Percentiles rank a stretch among this genome's conserved stretches.
These are phyloP conservation scores for Ranitomeya variabilis DNA, from an alignment of 2,113 vertebrate genomes.

Conservation along the genomic window DNA sequence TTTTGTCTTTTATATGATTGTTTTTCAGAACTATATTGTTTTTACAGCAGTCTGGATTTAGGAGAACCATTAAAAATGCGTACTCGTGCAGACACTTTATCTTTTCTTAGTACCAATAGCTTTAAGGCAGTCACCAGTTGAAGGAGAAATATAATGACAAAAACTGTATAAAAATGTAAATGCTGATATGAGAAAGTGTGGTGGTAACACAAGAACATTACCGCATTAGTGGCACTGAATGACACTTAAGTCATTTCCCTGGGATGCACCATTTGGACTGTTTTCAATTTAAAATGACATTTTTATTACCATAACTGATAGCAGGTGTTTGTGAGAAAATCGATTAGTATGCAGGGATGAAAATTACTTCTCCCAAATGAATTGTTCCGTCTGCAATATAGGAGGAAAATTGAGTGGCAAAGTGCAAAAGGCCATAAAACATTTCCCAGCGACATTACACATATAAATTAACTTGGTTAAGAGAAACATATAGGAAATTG, in stretches of 20 bases:
- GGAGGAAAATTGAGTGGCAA: constrained; percentile 74
- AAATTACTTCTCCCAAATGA: constrained; percentile 84
- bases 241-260: constrained; percentile 83
- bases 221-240: constrained; percentile 77
- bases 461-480: constrained; percentile 71
- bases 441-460: constrained; percentile 70
- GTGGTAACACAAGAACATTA: constrained; percentile 73
- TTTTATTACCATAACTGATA: constrained; percentile 85
- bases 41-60: constrained; percentile 54
- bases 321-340: constrained; percentile 83
- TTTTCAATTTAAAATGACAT: constrained; percentile 81
- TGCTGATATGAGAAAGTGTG: constrained; percentile 64
- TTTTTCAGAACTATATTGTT: constrained; percentile 46
- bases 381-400: constrained; percentile 78
- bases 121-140: constrained; percentile 57
- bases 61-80: constrained; percentile 48
- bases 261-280: constrained; percentile 79
- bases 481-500: constrained; percentile 67
- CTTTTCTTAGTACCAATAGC: constrained; percentile 53
- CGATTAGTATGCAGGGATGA: constrained; percentile 83
- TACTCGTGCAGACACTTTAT: constrained; percentile 39
- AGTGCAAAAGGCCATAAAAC: constrained; percentile 73
- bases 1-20: constrained; percentile 50
- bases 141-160: constrained; percentile 58
- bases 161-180: constrained; percentile 70